Evolutionary conservation across 2,888 invertebrate species (phyloP), one percentile per base, ranked within the genome.

Genomic region (Actias luna): DNA sequence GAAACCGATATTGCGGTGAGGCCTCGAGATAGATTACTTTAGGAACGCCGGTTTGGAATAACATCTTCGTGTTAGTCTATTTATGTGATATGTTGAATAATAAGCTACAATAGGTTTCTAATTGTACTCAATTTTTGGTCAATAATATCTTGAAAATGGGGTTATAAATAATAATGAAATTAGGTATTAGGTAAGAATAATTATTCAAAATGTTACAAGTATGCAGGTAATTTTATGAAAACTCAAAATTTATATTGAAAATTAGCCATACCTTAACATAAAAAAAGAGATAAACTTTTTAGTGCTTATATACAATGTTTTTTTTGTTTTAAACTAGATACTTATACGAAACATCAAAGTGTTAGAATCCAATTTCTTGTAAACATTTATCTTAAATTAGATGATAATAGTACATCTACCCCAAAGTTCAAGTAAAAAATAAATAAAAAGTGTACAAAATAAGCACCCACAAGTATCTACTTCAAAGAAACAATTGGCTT

Each of bases 1-100:
- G 90, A 89, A 92, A 92, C 89, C 92, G 90, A 91, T 92, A 92
- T 91, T 90, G 91, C 85, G 87, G 87, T 81, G 86, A 88, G 86
- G 89, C 87, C 87, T 85, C 84, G 78, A 87, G 89, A 92, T 92
- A 91, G 90, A 92, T 92, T 89, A 87, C 89, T 88, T 85, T 82
- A 80, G 82, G 79, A 84, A 85, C 80, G 86, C 83, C 83, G 84
- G 86, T 83, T 85, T 84, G 83, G 83, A 88, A 89, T 88, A 88
- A 87, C 87, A 85, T 87, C 84, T 84, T 85, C 83, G 84, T 86
- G 83, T 85, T 87, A 89, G 87, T 87, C 88, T 88, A 87, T 90
- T 88, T 89, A 88, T 84, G 83, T 77, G 78, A 73, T 77, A 78
- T 77, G 82, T 77, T 73, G 83, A 85, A 85, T 82, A 60, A 58